Percentiles rank a stretch among this genome's conserved stretches.
phyloP scores from a whole-genome alignment of 2,113 vertebrate genomes.

The Macroglossus sobrinus region DNA sequence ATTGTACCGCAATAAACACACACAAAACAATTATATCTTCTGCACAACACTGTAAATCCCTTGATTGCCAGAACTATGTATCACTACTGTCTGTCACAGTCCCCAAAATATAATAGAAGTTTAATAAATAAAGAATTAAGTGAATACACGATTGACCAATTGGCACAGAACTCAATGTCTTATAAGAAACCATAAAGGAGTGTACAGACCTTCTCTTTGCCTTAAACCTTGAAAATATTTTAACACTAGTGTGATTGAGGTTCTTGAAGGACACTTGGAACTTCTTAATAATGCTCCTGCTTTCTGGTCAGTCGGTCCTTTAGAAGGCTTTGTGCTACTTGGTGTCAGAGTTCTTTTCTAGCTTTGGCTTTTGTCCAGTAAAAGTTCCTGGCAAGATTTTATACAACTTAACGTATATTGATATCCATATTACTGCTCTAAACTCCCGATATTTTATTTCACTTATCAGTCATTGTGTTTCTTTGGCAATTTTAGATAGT shows the following conservation, averaged over 20 bases:
- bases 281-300: not conserved
- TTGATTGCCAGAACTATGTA: not conserved
- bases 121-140: not conserved
- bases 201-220: not conserved
- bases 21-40: not conserved
- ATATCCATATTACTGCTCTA: not conserved
- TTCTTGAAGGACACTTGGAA: not conserved
- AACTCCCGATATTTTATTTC: constrained; percentile 19
- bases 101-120: not conserved
- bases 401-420: not conserved
- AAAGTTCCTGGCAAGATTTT: not conserved
- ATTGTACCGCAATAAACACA: not conserved
- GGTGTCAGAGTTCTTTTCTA: not conserved
- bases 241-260: not conserved
- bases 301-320: not conserved
- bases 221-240: not conserved
- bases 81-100: not conserved
- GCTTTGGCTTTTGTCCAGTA: not conserved
- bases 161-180: not conserved
- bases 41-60: not conserved
- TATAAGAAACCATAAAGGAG: not conserved
- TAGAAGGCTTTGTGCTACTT: not conserved
- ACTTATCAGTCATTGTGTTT: constrained; percentile 12
- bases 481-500: constrained; percentile 42
- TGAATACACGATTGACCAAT: not conserved